Base-by-base conservation (phyloP, 2,797 vertebrate species). In the Gymnocypris eckloni region DNA sequence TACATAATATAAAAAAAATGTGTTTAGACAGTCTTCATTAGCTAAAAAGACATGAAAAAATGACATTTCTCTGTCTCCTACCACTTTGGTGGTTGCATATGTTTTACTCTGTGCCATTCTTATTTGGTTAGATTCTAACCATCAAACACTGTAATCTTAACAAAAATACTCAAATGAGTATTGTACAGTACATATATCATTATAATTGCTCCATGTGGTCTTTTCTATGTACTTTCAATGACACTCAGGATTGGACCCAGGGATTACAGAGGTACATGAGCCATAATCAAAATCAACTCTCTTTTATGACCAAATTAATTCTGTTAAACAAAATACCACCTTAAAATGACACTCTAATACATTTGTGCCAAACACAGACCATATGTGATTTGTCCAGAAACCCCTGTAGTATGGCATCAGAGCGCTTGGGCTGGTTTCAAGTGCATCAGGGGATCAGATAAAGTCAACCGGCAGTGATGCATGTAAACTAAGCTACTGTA, bases 101-200 rank as follows among this genome's bases (percentile, higher is more conserved):
- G 79, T 84, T 88, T 89, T 89, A 66, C 86, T 88, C 86, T 87
- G 86, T 86, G 86, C 89, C 81, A 50, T 93, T 93, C 83, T 93
- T 91, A 94, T 92, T 93, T 93, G 94, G 90, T 91, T 91, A 89
- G 87, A 91, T 90, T 91, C 90, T 90, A 88, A 91, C 91, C 90
- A 84, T 92, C 90, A 90, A 87, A 84, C 82, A 86, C 85, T 85
- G 85, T 85, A 88, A 89, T 88, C 89, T 80, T 90, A 86, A 88
- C 86, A 76, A 88, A 67, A 79, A 61, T 89, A 87, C 91, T 91
- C 90, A 39, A 85, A 86, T 64, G 88, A 90, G 91, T 87, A 81
- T 89, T 89, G 88, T 92, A 92, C 91, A 93, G 94, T 90, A 91
- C 92, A 81, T 67, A 87, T 87, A 87, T 86, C 87, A 71, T 33